A percentile compares a stretch with the other conserved stretches of the same genome.
These are phyloP conservation scores for Urosaurus nigricauda DNA, from an alignment of 2,797 vertebrate species.

Conservation along the genomic window DNA sequence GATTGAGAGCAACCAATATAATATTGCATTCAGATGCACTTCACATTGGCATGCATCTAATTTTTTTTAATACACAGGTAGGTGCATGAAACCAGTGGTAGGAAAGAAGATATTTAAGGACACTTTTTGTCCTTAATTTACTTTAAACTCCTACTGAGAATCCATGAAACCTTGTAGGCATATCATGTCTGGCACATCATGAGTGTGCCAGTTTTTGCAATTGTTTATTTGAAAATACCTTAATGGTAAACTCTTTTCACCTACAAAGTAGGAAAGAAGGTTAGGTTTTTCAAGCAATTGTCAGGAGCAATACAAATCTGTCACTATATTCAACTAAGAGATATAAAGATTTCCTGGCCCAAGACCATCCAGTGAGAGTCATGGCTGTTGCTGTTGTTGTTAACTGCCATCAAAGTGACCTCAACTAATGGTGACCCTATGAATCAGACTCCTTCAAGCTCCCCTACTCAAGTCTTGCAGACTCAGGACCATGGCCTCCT, in stretches of 20 bases:
- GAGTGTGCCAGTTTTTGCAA: not conserved
- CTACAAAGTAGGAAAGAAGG: not conserved
- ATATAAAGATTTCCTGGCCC: not conserved
- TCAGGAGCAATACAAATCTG: not conserved
- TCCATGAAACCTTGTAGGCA: no score
- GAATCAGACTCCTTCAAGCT: no score
- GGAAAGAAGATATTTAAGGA: not conserved
- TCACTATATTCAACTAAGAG: not conserved
- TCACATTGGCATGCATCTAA: not conserved
- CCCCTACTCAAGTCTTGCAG: no score
- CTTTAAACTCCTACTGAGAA: not conserved
- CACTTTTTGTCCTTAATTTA: not conserved
- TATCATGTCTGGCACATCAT: not conserved
- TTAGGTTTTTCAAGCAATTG: not conserved
- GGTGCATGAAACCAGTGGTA: not conserved
- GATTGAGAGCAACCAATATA: not conserved
- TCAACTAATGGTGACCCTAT: no score
- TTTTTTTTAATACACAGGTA: not conserved
- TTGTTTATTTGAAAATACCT: no score
- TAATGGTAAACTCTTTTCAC: not conserved
- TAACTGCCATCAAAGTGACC: no score
- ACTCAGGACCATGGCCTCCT: no score
- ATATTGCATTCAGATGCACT: not conserved
- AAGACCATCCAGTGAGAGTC: not conserved
- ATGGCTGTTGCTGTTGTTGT: no score